Evolutionary conservation across 2,113 vertebrate genomes (phyloP), one percentile per base, ranked within the genome.

Genomic region (Gopherus evgoodei): DNA sequence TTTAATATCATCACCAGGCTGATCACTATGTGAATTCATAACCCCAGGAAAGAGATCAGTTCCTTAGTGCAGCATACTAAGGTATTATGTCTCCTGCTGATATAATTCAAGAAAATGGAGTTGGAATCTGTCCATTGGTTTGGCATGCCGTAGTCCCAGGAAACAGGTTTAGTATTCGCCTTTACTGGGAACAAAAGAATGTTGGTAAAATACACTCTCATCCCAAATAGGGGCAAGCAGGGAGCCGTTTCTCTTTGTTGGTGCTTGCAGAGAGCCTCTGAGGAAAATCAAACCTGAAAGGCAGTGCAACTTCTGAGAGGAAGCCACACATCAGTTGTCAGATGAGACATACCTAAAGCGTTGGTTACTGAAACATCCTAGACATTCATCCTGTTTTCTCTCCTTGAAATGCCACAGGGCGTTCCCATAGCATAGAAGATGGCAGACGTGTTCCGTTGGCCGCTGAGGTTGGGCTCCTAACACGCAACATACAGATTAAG

Each of bases 381-480:
- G 95, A 92, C 87, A 49, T 85, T 96, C 96, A 95, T 86, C 95
- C 89, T 90, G 57, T 97, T 93, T 94, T 72, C 54, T 83, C 47
- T 62, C n/a, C 24, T 57, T 76, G 44, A 42, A 54, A 84, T 91
- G 90, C 91, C 83, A 75, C 78, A 98, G 98, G 98, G 95, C 90
- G 12, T 27, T 53, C 83, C 59, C 97, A 98, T 3, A 72, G 65
- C 87, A 83, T 44, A n/a, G 98, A 95, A 5, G 91, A 98, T 0
- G 95, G 97, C 24, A 94, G 57, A 62, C 56, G 0, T 13, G 90
- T 98, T 94, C 79, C 19, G 78, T 93, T 98, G 95, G 96, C 98
- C n/a, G 97, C 98, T 0, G 98, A 98, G 56, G 96, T 98, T 83
- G 98, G 98, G 56, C 97, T 98, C 22, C 90, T 98, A 49, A 97